Evolutionary conservation across 2,113 vertebrate species (phyloP).

Genomic region (Odocoileus hemionus): DNA sequence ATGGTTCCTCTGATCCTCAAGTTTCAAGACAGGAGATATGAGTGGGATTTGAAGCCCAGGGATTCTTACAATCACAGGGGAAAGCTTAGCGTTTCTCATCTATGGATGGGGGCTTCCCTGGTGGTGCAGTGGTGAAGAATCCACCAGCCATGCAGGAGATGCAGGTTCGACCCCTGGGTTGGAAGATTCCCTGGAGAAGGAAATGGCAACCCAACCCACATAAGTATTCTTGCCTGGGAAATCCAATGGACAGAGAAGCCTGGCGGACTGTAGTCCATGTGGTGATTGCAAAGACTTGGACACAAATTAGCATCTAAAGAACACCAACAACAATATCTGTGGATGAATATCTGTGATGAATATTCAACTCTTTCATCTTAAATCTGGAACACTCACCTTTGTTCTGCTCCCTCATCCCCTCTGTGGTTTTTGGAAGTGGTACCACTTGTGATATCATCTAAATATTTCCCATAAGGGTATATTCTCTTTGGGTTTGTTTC

Average conservation of each 20-base stretch:
- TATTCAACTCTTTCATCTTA: not conserved
- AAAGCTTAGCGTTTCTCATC: not conserved
- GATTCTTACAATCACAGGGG: not conserved
- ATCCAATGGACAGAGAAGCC: not conserved
- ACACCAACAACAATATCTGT: not conserved
- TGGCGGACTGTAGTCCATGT: not conserved
- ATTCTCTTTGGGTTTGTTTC: not conserved
- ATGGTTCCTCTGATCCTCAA: not conserved
- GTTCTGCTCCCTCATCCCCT: not conserved
- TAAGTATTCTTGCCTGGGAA: not conserved
- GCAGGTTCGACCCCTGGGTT: not conserved
- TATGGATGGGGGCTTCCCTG: not conserved
- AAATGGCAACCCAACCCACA: not conserved
- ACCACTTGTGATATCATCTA: not conserved
- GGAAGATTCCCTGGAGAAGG: not conserved
- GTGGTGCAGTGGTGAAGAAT: not conserved
- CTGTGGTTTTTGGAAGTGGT: not conserved
- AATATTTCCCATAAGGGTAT: not conserved
- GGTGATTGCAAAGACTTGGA: not conserved
- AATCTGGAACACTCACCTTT: not conserved
- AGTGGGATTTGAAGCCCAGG: not conserved
- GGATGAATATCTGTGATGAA: not conserved
- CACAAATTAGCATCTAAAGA: not conserved
- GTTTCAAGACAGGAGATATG: not conserved
- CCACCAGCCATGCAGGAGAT: not conserved